A percentile compares a stretch with the other conserved stretches of the same genome.
Conservation (phyloP, 2,888 invertebrate species). For the Ctena decussata region DNA sequence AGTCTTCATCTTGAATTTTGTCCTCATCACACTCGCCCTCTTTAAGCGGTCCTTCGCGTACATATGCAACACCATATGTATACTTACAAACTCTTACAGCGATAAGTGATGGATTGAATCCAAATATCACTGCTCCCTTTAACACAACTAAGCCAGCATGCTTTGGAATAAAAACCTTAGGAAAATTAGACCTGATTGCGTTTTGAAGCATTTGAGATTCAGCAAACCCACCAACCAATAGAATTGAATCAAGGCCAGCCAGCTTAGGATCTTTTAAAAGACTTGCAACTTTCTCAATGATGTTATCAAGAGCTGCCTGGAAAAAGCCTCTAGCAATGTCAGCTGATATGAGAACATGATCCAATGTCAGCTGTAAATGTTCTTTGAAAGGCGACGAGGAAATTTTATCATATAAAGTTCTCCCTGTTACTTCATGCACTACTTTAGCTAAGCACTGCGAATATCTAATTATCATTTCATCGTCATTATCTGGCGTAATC, state of each 20-base stretch:
- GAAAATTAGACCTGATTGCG: conserved; percentile 40
- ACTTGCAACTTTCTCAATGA: conserved; percentile 43
- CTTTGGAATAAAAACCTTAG: conserved; percentile 57
- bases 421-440: neutral
- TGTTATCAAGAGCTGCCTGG: conserved; percentile 35
- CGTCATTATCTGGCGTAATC: conserved; percentile 25
- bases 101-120: conserved; percentile 56
- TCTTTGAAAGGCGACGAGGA: neutral
- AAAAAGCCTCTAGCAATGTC: conserved; percentile 55
- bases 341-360: conserved; percentile 61
- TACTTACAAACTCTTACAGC: conserved; percentile 50
- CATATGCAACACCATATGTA: conserved; percentile 59
- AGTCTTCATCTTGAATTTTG: too few relatives aligned
- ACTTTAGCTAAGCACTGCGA: conserved; percentile 17
- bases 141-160: conserved; percentile 65
- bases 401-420: neutral
- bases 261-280: conserved; percentile 46
- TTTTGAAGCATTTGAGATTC: conserved; percentile 60
- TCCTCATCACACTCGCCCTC: conserved; percentile 2
- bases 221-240: conserved; percentile 70
- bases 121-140: conserved; percentile 53
- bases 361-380: neutral
- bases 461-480: conserved; percentile 19
- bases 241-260: conserved; percentile 38
- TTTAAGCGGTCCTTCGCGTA: conserved; percentile 10